A percentile compares a stretch with the other conserved stretches of the same genome.
Evolutionary conservation across 2,113 vertebrate genomes (phyloP).

Genomic region (Ciconia boyciana): DNA sequence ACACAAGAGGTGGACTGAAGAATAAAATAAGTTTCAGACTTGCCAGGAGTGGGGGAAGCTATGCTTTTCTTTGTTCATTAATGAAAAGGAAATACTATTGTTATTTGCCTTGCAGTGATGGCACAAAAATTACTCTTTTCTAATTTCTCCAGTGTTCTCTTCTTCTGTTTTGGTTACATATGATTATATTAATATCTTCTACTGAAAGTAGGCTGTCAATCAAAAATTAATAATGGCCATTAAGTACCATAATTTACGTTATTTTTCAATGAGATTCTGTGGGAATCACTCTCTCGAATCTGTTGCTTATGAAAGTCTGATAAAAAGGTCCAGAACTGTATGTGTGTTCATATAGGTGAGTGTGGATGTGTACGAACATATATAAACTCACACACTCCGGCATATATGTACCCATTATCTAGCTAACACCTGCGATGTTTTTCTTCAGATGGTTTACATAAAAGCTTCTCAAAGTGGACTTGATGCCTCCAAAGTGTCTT

Average conservation of each 20-base stretch:
- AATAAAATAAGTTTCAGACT: not conserved
- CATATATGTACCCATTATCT: not conserved
- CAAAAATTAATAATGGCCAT: not conserved
- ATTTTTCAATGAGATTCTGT: not conserved
- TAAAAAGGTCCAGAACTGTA: not conserved
- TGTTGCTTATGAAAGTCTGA: not conserved
- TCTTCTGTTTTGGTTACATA: not conserved
- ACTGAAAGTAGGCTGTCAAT: not conserved
- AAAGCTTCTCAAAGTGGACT: not conserved
- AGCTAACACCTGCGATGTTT: not conserved
- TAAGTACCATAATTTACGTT: not conserved
- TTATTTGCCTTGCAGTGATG: not conserved
- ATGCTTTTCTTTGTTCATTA: not conserved
- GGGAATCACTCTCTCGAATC: not conserved
- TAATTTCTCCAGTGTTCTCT: not conserved
- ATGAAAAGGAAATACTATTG: not conserved
- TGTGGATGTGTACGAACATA: rapidly evolving
- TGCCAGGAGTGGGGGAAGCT: not conserved
- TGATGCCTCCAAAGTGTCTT: not conserved
- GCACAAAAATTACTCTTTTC: not conserved
- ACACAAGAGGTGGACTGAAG: not conserved
- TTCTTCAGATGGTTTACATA: not conserved
- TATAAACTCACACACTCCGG: not conserved
- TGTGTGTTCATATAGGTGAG: not conserved
- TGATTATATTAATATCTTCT: not conserved